Evolutionary conservation across 2,888 invertebrate genomes (phyloP).

Genomic region (Drosophila robusta): DNA sequence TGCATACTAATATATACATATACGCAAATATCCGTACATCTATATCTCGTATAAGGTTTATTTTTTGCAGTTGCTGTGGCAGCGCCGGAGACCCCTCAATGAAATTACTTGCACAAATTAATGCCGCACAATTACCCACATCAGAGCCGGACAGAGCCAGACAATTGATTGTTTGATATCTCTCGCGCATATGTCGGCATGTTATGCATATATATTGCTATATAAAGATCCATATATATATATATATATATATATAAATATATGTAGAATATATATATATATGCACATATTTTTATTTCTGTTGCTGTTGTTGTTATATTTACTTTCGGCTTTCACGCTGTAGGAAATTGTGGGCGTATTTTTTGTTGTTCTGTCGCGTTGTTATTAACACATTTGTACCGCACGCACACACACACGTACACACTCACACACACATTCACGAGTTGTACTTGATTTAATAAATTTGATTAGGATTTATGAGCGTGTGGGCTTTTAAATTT

Average conservation of each 20-base stretch:
- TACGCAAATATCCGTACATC: background rate
- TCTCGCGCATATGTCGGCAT: constrained; percentile 24
- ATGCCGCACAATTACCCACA: constrained; percentile 66
- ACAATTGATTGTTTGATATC: constrained; percentile 72
- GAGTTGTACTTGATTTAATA: constrained; percentile 80
- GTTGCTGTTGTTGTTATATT: constrained; percentile 24
- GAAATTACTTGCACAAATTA: constrained; percentile 80
- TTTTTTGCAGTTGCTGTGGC: constrained; percentile 14
- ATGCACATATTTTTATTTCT: constrained; percentile 29
- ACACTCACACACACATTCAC: too few relatives aligned
- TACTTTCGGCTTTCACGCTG: constrained; percentile 44
- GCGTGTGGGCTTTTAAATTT: constrained; percentile 52
- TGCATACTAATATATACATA: constrained; percentile 1
- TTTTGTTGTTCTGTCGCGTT: constrained; percentile 41
- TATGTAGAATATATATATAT: constrained; percentile 28
- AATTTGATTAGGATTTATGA: constrained; percentile 82
- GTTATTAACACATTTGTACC: constrained; percentile 60
- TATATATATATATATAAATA: constrained; percentile 19
- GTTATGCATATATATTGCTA: background rate
- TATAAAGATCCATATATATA: constrained; percentile 18
- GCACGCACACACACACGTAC: constrained; percentile 5
- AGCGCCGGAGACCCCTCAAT: constrained; percentile 44
- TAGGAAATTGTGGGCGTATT: constrained; percentile 73
- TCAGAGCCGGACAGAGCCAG: constrained; percentile 51
- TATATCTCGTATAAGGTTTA: constrained; percentile 26